Conservation (phyloP, 2,888 invertebrate genomes). For the Drosophila putrida region DNA sequence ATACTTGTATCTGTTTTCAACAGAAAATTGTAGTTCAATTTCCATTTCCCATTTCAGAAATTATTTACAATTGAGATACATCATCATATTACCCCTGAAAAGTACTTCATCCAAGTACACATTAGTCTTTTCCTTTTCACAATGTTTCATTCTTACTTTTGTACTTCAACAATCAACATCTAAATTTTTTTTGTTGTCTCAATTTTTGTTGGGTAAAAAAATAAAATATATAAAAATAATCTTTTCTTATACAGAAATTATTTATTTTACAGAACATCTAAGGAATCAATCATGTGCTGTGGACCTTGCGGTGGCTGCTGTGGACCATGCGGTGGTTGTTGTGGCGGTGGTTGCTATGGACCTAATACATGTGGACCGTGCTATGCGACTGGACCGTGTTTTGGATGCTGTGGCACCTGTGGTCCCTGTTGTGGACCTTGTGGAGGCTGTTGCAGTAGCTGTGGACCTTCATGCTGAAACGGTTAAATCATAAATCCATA, state of each 20-base stretch:
- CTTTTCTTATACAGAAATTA: too few relatives aligned
- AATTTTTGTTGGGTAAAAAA: constrained; percentile 33
- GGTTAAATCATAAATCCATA: background rate
- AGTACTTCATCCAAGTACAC: background rate
- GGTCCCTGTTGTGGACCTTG: constrained; percentile 21
- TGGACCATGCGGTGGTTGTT: constrained; percentile 55
- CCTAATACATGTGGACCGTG: constrained; percentile 49
- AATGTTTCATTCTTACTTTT: constrained; percentile 34
- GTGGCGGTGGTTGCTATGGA: constrained; percentile 41
- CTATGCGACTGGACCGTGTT: constrained; percentile 23
- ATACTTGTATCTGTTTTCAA: too few relatives aligned
- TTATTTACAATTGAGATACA: background rate
- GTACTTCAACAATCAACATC: constrained; percentile 24
- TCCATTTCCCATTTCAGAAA: background rate
- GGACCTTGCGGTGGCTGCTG: constrained; percentile 53
- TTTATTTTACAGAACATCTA: background rate
- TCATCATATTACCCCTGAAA: constrained; percentile 9
- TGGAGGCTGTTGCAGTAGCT: constrained; percentile 22
- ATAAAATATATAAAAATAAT: background rate
- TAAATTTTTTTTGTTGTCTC: constrained; percentile 49
- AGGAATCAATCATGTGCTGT: constrained; percentile 49
- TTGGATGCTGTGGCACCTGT: constrained; percentile 13
- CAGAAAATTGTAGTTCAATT: too few relatives aligned
- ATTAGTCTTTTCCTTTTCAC: too few relatives aligned
- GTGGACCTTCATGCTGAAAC: constrained; percentile 17